These are phyloP conservation scores for Vulpes lagopus DNA, from an alignment of 2,113 vertebrate genomes.

Conservation along the genomic window DNA sequence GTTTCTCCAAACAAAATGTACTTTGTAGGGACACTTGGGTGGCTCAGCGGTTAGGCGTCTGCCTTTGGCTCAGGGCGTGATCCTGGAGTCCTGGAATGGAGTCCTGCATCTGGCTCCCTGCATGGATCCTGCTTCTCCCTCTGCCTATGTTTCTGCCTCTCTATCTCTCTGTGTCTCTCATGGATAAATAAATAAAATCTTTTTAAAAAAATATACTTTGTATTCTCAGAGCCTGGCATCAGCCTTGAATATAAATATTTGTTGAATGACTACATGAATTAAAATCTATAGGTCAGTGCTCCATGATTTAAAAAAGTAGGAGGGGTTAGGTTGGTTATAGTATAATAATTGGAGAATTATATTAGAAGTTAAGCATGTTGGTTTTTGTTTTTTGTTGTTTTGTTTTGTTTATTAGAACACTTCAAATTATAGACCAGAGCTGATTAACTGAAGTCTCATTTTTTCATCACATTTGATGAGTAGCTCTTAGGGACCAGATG, in stretches of 20 bases:
- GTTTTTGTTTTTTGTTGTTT: not conserved
- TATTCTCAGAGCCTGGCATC: not conserved
- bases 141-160: no score
- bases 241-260: slow-evolving; percentile 28
- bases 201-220: not conserved
- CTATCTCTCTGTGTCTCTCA: no score
- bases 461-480: not conserved
- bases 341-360: not conserved
- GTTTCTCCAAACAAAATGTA: not conserved
- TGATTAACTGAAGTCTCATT: not conserved
- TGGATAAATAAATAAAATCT: no score
- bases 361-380: slow-evolving; percentile 3
- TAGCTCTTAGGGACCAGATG: not conserved
- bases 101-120: no score
- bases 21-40: not conserved
- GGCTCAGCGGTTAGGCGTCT: no score
- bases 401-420: not conserved
- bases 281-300: not conserved
- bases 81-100: no score
- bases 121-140: no score
- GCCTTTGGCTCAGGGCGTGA: no score
- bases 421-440: not conserved
- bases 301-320: not conserved
- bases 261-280: slow-evolving; percentile 21
- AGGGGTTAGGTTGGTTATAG: not conserved